Evolutionary conservation across 2,888 invertebrate species (phyloP), one percentile per base, ranked within the genome.

Genomic region (Drosophila fungiperda): DNA sequence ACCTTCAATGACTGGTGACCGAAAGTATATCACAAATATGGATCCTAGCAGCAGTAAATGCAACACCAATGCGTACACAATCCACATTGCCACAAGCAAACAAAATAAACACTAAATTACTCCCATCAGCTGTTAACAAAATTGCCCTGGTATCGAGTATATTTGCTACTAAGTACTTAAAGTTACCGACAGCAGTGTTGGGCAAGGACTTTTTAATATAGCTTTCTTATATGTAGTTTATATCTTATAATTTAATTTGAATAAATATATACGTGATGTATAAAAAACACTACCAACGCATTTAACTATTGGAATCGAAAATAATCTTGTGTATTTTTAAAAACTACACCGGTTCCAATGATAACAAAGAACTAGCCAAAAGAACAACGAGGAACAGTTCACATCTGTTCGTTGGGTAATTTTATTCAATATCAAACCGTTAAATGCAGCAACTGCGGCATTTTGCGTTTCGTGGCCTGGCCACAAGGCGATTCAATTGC

Each of bases 1-100:
- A 17, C 83, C 89, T 6, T 95, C 95, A 23, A 98, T 96, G 35
- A 99, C 94, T 0, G 98, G 98, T 0, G 98, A 98, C 78, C 96
- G 96, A 93, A 98, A 99, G 93, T 98, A 98, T 70, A 98, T 97
- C 90, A 98, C 98, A 93, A 98, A 98, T 74, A 97, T 96, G 1
- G 98, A 97, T 83, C 96, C 95, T 62, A 98, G 94, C 83, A 98
- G 95, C 32, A 96, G 93, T 1, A 96, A 36, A 91, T 98, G 98
- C 68, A 97, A 94, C 12, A 95, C 76, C 75, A 97, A 64, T 9
- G 92, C 90, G 61, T 92, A 83, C 35, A 89, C 58, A 62, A 91
- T 85, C 93, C 92, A 93, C 92, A 92, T 92, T 55, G 60, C 65
- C 50, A n/a, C 53, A 48, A 29, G 23, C 5, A 42, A 58, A 26